Conservation (phyloP, 1,140 invertebrate species). For the Pseudobourletiella spinata region DNA sequence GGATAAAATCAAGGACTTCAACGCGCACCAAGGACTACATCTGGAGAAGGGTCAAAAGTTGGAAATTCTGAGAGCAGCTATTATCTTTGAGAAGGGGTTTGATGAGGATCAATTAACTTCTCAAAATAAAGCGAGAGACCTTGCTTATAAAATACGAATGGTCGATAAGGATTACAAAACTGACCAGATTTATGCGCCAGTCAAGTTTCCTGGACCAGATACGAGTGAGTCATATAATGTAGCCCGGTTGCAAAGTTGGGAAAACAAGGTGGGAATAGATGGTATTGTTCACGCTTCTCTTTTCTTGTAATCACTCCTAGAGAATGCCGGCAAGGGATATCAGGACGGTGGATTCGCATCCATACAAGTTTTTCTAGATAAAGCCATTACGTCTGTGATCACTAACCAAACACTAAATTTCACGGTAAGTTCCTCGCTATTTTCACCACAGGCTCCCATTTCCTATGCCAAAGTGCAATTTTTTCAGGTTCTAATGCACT, state of each 20-base stretch:
- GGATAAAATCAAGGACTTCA: not conserved
- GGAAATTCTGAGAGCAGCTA: not conserved
- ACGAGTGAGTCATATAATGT: not conserved
- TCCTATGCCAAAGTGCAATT: too few species aligned
- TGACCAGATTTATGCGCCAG: not conserved
- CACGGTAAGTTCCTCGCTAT: not conserved
- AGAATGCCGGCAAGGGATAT: not conserved
- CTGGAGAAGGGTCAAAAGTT: not conserved
- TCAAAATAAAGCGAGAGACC: not conserved
- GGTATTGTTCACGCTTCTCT: not conserved
- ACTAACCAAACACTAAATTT: not conserved
- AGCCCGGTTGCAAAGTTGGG: too few species aligned
- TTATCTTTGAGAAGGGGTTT: slow-evolving; percentile 8
- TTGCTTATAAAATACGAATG: slow-evolving; percentile 2
- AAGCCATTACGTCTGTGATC: slow-evolving; percentile 1
- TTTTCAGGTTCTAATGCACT: too few species aligned
- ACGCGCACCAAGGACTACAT: not conserved
- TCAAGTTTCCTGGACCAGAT: not conserved
- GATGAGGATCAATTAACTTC: not conserved
- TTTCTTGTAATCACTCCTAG: not conserved
- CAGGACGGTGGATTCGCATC: slow-evolving; percentile 1
- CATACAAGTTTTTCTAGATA: slow-evolving; percentile 13
- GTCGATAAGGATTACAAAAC: slow-evolving; percentile 7
- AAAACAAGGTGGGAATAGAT: too few species aligned
- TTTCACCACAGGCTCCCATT: too few species aligned